Evolutionary conservation across 2,888 invertebrate genomes (phyloP), one percentile per base, ranked within the genome.

Genomic region (Brachynemurus nebulosus): DNA sequence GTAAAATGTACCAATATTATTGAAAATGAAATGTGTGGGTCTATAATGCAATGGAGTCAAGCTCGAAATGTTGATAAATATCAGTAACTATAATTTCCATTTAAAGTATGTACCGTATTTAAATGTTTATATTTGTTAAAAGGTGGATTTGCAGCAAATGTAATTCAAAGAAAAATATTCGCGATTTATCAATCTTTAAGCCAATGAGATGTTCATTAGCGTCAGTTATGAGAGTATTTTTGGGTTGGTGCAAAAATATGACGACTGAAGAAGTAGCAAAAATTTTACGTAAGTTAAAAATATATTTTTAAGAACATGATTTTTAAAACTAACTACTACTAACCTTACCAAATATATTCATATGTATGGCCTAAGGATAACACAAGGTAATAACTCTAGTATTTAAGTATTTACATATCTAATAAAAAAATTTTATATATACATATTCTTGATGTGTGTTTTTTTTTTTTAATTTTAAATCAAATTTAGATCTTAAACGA

Each of bases 201-300:
- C 67, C 72, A 35, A 59, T 78, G 12, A 76, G 74, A 51, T 79
- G 80, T 56, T 74, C 74, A 45, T 63, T 80, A 40, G 66, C 72
- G 48, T 70, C 73, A 55, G 67, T 70, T 35, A 60, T 80, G 46
- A 74, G 76, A 57, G 61, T 76, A 9, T 70, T 78, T 44, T 58
- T 77, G 33, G 77, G 74, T 1, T 80, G 80, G 80, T 74, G 76
- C 59, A 75, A 78, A 53, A 70, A 72, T 57, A 69, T 70, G n/a
- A 72, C 76, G 27, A 56, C 64, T 6, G 66, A 66, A 42, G 53
- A 62, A 19, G 67, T 70, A 34, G 68, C 72, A 12, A 63, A 66
- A 50, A 63, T 70, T 53, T 69, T 78, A 60, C 71, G 79, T 78
- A 61, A 23, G 23, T 23, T 23, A 23, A 23, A 9, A 7, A 23